These are phyloP conservation scores for Solenopsis invicta DNA, from an alignment of 1,140 invertebrate genomes.

Conservation along the genomic window DNA sequence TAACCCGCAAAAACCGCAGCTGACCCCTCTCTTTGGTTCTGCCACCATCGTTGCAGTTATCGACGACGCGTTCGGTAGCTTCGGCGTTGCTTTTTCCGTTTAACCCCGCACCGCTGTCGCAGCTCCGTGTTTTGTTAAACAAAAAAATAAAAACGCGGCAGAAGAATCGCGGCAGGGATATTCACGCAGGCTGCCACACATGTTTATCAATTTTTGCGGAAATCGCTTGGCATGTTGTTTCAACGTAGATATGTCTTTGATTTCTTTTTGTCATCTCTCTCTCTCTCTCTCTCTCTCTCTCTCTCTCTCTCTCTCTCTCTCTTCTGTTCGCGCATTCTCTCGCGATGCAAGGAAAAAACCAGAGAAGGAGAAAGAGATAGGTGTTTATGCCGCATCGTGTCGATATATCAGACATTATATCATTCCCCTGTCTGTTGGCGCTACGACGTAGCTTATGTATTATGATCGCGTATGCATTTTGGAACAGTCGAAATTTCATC, in stretches of 20 bases:
- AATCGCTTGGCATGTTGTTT: conserved; percentile 39
- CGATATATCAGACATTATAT: conserved; percentile 40
- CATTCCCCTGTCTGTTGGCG: conserved; percentile 3
- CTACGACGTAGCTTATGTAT: conserved; percentile 45
- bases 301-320: too few relatives aligned
- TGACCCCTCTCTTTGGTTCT: conserved; percentile 26
- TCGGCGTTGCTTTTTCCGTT: conserved; percentile 58
- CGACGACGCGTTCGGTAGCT: conserved; percentile 58
- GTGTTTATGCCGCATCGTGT: background rate
- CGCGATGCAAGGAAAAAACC: background rate
- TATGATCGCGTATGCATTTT: conserved; percentile 20
- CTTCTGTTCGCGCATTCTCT: background rate
- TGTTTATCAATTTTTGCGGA: conserved; percentile 63
- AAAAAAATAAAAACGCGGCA: conserved; percentile 31
- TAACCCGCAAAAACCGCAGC: conserved; percentile 68
- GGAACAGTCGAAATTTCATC: conserved; percentile 43
- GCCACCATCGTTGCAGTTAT: conserved; percentile 53
- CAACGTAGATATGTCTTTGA: conserved; percentile 36
- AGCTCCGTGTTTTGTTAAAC: conserved; percentile 40
- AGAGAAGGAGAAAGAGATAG: background rate
- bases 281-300: too few relatives aligned
- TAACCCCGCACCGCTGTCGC: background rate
- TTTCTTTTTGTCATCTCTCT: background rate
- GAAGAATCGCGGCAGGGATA: conserved; percentile 56
- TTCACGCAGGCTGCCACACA: conserved; percentile 67